phyloP scores from a whole-genome alignment of 1,140 invertebrate species.

The Bombus cullumanus region DNA sequence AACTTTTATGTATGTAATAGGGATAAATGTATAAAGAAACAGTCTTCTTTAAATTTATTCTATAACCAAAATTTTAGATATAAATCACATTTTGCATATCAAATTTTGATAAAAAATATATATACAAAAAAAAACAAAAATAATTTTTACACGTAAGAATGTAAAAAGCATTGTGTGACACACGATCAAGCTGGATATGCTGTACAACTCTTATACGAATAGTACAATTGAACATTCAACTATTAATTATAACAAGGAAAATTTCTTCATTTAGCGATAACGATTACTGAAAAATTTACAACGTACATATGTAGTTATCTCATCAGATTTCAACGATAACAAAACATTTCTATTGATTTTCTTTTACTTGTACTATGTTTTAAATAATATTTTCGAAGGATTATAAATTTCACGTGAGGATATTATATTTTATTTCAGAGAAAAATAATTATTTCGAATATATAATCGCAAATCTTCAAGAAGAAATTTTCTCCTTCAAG shows the following conservation, averaged over 20 bases:
- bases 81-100: too few relatives aligned
- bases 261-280: neutral
- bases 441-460: neutral
- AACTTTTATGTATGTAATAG: neutral
- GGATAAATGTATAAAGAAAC: neutral
- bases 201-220: neutral
- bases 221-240: neutral
- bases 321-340: neutral
- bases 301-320: neutral
- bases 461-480: neutral
- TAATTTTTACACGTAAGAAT: neutral
- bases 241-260: constrained; percentile 5
- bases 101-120: too few relatives aligned
- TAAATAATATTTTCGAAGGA: neutral
- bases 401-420: neutral
- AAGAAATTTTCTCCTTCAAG: neutral
- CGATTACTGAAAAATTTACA: neutral
- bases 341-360: neutral
- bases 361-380: neutral
- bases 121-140: too few relatives aligned
- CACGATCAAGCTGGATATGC: neutral
- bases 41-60: neutral
- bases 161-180: neutral
- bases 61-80: neutral
- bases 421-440: too few relatives aligned